Evolutionary conservation across 2,888 invertebrate species (phyloP).

Genomic region (Drosophila fungiperda): DNA sequence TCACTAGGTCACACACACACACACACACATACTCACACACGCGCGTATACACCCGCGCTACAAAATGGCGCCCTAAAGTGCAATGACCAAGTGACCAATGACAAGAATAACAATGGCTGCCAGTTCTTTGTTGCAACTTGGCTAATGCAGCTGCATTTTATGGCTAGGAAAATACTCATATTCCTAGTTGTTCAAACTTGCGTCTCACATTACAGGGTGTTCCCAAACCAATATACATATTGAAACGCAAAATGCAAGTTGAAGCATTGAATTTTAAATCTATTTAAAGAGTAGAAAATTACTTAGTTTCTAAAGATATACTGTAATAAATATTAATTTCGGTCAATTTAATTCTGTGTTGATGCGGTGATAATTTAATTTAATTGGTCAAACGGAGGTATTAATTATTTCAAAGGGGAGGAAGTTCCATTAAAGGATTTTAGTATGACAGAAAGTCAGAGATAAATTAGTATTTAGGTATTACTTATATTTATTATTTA

Average conservation of each 20-base stretch:
- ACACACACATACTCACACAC: conserved; percentile 1
- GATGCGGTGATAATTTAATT: background rate
- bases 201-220: conserved; percentile 45
- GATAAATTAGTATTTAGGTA: background rate
- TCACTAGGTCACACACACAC: conserved; percentile 62
- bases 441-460: background rate
- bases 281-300: background rate
- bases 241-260: background rate
- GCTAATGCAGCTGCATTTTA: conserved; percentile 72
- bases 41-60: background rate
- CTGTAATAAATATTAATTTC: background rate
- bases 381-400: background rate
- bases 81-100: conserved; percentile 61
- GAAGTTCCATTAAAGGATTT: background rate
- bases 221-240: background rate
- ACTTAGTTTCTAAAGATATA: too few relatives aligned
- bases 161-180: conserved; percentile 55
- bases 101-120: conserved; percentile 63
- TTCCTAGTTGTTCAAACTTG: conserved; percentile 37
- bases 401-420: background rate
- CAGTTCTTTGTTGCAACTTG: conserved; percentile 56
- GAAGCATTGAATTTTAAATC: background rate
- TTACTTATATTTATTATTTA: too few relatives aligned
- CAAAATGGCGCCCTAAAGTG: conserved; percentile 45
- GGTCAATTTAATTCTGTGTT: background rate